phyloP scores from a whole-genome alignment of 1,140 invertebrate genomes.

The Oryzaephilus surinamensis region DNA sequence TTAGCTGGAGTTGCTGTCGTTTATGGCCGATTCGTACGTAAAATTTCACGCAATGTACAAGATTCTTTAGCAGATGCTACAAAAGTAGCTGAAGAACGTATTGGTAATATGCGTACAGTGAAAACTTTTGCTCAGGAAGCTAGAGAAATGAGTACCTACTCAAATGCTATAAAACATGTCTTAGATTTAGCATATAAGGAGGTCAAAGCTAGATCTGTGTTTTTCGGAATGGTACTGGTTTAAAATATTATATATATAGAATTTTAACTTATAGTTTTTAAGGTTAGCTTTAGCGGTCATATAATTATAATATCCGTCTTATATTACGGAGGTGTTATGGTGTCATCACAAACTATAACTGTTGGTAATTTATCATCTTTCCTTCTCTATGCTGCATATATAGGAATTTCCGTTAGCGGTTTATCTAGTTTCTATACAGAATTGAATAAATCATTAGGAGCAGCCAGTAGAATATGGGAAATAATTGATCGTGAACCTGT shows the following conservation, averaged over 20 bases:
- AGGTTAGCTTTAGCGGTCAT: slow-evolving; percentile 91
- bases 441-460: slow-evolving; percentile 86
- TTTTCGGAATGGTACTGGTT: slow-evolving; percentile 82
- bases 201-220: slow-evolving; percentile 73
- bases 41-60: slow-evolving; percentile 74
- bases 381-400: slow-evolving; percentile 84
- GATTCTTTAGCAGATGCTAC: slow-evolving; percentile 75
- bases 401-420: slow-evolving; percentile 78
- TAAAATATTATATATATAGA: neutral
- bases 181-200: slow-evolving; percentile 77
- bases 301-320: slow-evolving; percentile 83
- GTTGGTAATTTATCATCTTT: slow-evolving; percentile 88
- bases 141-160: slow-evolving; percentile 64
- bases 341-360: slow-evolving; percentile 68
- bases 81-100: slow-evolving; percentile 76
- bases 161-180: slow-evolving; percentile 58
- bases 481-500: slow-evolving; percentile 70
- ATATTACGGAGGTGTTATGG: slow-evolving; percentile 87
- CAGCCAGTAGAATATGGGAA: slow-evolving; percentile 79
- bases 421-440: slow-evolving; percentile 87
- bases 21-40: slow-evolving; percentile 80
- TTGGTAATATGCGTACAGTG: slow-evolving; percentile 89
- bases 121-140: slow-evolving; percentile 83
- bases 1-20: slow-evolving; percentile 75
- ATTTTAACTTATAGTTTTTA: slow-evolving; percentile 20